Evolutionary conservation across 1,140 invertebrate genomes (phyloP), one percentile per base, ranked within the genome.

Genomic region (Calycopis cecrops): DNA sequence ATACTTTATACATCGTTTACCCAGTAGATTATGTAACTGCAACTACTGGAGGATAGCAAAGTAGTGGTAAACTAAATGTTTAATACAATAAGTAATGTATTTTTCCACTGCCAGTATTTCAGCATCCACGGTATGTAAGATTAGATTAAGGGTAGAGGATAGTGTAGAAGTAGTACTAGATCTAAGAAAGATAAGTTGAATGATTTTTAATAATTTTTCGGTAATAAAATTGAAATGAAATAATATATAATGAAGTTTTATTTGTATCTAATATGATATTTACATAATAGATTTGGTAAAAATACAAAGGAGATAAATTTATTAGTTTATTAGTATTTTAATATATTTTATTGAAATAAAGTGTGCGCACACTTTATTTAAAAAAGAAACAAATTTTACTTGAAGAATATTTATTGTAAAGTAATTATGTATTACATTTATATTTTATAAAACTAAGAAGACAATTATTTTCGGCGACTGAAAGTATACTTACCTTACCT

Each of bases 21-120:
- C 40, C 40, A 44, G 14, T 44, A 17, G 40, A 44, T 12, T 44
- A 38, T 12, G 40, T 9, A 17, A 17, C 40, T 44, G 40, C 40
- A 16, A 44, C 14, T 44, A 9, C 40, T 44, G 12, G 38, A 17
- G 16, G 52, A 53, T 59, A 53, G 64, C 49, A 57, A 42, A 61
- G 17, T 63, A 60, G 38, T 57, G 51, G 35, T 55, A 53, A 66
- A 62, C 56, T 55, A 48, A 65, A 63, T 69, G 62, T 63, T 68
- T 52, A 60, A 63, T 69, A 67, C 63, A 60, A 66, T 79, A 76
- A 66, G 62, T 76, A 74, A 76, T 75, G 74, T 88, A 88, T 86
- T 88, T 87, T 88, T 88, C 79, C 87, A 88, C 85, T 88, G 85
- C 87, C 87, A 88, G 87, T 88, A 88, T 88, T 88, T 85, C 78